Base-by-base conservation (phyloP, 2,797 vertebrate genomes). In the Amphiprion clarkii region DNA sequence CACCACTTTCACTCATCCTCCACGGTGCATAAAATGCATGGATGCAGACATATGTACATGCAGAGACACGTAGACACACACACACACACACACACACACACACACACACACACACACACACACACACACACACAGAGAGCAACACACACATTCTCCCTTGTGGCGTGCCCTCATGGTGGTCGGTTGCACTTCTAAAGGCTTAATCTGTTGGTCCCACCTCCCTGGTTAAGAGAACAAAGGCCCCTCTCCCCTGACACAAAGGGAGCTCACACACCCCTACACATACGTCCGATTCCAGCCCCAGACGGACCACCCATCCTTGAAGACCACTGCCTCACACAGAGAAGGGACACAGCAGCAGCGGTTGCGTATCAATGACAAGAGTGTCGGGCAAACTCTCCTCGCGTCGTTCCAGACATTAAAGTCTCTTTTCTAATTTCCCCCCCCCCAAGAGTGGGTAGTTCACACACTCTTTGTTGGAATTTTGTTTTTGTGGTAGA, bases 161-260 rank as follows among this genome's bases (percentile, higher is more conserved):
- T 86, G 89, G 90, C 66, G 69, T 87, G 88, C 91, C 92, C 93
- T 90, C 92, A 90, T 87, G 92, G 93, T 94, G 93, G 93, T 94
- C 91, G 89, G 86, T 89, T 83, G 90, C 91, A 92, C 93, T 94
- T 93, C 90, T 92, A 94, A 94, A 93, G 91, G 91, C 90, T 94
- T 94, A 94, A 94, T 93, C 93, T 94, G 93, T 91, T 19, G 81
- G 92, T 81, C 91, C 92, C 92, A 85, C 93, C 93, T 92, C 93
- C 86, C 92, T 94, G 91, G 91, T 94, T 94, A 94, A 88, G 93
- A 85, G 92, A 93, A 94, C 93, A 94, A 94, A 94, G 90, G 63
- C 73, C 79, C 86, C 87, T 90, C 87, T 94, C 90, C 90, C 85
- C 71, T 68, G 85, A 87, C 89, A 93, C 92, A 94, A 94, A 92